A percentile compares a stretch with the other conserved stretches of the same genome.
phyloP scores from a whole-genome alignment of 2,113 vertebrate genomes.

The Erythrolamprus reginae region DNA sequence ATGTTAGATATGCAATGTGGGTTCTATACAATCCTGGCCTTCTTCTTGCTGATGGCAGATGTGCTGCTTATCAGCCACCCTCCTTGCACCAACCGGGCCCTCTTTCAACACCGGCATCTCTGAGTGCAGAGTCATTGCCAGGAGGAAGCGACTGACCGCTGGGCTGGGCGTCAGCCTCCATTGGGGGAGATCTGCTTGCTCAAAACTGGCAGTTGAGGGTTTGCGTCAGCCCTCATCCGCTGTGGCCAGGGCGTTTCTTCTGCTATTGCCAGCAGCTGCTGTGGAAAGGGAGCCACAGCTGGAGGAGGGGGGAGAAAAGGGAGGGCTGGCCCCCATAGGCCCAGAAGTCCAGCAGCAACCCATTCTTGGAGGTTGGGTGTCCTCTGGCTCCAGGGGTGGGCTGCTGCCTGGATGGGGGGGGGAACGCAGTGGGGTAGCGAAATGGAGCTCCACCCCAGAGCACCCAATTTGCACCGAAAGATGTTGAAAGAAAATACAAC shows the following conservation, averaged over 20 bases:
- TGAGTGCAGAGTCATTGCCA: slow-evolving; percentile 42
- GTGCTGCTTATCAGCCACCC: not conserved
- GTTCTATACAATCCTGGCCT: too few relatives aligned
- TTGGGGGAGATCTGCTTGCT: slow-evolving; percentile 24
- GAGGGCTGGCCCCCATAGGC: not conserved
- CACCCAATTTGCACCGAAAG: too few relatives aligned
- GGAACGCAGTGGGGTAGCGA: too few relatives aligned
- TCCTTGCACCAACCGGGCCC: not conserved
- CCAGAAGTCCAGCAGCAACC: not conserved
- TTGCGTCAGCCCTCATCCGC: slow-evolving; percentile 54
- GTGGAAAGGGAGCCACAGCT: not conserved
- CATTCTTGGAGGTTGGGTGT: not conserved
- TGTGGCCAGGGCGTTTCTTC: slow-evolving; percentile 55
- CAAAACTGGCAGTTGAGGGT: slow-evolving; percentile 59
- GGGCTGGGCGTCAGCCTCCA: not conserved
- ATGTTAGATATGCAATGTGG: too few relatives aligned
- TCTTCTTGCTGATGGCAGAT: not conserved
- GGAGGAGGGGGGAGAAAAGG: too few relatives aligned
- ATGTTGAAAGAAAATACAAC: too few relatives aligned
- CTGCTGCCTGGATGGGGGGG: too few relatives aligned
- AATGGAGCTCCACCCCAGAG: too few relatives aligned
- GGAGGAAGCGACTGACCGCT: slow-evolving; percentile 52
- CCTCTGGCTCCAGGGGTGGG: too few relatives aligned
- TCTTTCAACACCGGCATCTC: slow-evolving; percentile 40
- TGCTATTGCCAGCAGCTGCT: not conserved